Evolutionary conservation across 2,888 invertebrate genomes (phyloP), one percentile per base, ranked within the genome.

Genomic region (Drosophila algonquin): DNA sequence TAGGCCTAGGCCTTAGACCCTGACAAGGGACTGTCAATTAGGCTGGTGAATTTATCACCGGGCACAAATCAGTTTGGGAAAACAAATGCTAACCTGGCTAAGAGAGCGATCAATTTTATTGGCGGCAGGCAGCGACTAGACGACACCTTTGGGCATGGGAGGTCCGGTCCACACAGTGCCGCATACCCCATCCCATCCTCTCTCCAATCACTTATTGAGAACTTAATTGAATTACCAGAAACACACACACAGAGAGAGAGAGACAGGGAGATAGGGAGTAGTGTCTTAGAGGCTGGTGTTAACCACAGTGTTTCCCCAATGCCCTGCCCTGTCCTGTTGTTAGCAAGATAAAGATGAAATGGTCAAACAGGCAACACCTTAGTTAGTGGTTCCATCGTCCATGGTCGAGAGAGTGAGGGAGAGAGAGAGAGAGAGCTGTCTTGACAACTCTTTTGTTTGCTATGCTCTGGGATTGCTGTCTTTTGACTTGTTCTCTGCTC

Each of bases 51-150:
- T 85, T 87, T 87, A 87, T 87, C 87, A 75, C 72, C 59, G 65
- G 84, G 79, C 81, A 88, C 89, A 90, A 87, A 91, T 90, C 91
- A 91, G 90, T 81, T 89, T 87, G 67, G 70, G 51, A 46, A 69
- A 77, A 80, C 76, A 68, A 63, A 69, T 63, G 71, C 67, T 58
- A 52, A 24, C 45, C 48, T 51, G 68, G 64, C 73, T 85, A 85
- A 88, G 67, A 87, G 89, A 88, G 89, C 76, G 84, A 85, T 85
- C 88, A 85, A 88, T 88, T 88, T 77, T 86, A 69, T 76, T 44
- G 56, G 32, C 76, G 40, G 40, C 40, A 6, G 40, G 40, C 40
- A 52, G 67, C 35, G 63, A 51, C 69, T 55, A 61, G 68, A 55
- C 60, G 47, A 56, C 58, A 50, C 54, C 54, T 50, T 18, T 12